Evolutionary conservation across 2,888 invertebrate genomes (phyloP).

Genomic region (Anthrax anthrax): DNA sequence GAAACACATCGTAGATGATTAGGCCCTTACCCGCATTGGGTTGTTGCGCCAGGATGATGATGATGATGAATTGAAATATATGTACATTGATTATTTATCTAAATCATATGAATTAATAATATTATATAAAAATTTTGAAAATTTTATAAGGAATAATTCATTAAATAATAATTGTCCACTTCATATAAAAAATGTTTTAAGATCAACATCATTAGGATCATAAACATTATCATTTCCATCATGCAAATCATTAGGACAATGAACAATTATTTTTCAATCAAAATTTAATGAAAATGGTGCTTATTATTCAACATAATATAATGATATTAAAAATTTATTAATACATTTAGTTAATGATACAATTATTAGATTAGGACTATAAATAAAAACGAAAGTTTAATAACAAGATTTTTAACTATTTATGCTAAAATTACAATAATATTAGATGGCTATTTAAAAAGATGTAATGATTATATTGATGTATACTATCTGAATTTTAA

Average conservation of each 20-base stretch:
- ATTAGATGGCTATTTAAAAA: background rate
- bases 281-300: background rate
- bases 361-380: background rate
- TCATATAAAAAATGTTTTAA: no score
- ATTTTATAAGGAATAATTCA: background rate
- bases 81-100: background rate
- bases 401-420: background rate
- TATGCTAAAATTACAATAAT: background rate
- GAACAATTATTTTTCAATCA: background rate
- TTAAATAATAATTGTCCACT: no score
- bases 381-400: no score
- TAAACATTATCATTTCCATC: no score
- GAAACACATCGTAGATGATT: no score
- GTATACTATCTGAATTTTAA: background rate
- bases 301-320: background rate
- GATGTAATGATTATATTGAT: background rate
- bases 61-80: background rate
- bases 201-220: no score
- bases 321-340: background rate
- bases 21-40: no score
- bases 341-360: background rate
- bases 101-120: background rate
- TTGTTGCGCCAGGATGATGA: no score
- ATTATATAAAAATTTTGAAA: background rate
- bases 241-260: background rate